Conservation (phyloP, 2,113 vertebrate genomes). For the Spea bombifrons region DNA sequence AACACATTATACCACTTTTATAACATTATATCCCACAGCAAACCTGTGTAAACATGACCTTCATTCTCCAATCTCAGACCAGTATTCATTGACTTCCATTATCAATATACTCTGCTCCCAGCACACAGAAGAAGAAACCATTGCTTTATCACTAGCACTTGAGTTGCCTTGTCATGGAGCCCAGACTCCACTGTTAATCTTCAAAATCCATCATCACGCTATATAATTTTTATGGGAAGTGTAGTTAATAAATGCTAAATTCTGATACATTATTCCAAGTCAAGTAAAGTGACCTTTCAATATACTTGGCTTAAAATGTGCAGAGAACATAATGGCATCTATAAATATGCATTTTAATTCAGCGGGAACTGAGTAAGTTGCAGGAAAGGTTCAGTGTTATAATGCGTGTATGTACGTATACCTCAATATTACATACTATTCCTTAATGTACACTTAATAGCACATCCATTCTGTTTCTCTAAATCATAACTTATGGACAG, state of each 20-base stretch:
- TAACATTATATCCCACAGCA: no score
- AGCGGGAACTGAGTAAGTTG: neutral
- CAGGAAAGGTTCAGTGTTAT: neutral
- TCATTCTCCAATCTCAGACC: neutral
- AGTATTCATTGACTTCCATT: neutral
- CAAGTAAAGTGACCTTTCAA: conserved; percentile 31
- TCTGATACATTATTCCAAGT: conserved; percentile 39
- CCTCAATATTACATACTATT: neutral
- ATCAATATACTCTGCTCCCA: neutral
- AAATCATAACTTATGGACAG: no score
- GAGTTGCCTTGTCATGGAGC: conserved; percentile 43
- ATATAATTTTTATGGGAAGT: conserved; percentile 38
- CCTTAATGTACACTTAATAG: neutral
- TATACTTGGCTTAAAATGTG: conserved; percentile 23
- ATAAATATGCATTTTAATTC: conserved; percentile 3
- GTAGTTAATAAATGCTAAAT: conserved; percentile 44
- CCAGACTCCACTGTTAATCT: conserved; percentile 51
- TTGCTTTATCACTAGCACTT: neutral
- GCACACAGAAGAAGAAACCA: neutral
- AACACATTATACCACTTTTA: no score
- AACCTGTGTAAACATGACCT: neutral
- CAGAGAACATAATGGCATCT: neutral
- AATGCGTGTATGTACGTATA: neutral
- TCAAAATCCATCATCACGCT: conserved; percentile 49
- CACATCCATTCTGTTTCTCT: no score